Evolutionary conservation across 2,888 invertebrate genomes (phyloP).

Genomic region (Polydrusus pterygomalis): DNA sequence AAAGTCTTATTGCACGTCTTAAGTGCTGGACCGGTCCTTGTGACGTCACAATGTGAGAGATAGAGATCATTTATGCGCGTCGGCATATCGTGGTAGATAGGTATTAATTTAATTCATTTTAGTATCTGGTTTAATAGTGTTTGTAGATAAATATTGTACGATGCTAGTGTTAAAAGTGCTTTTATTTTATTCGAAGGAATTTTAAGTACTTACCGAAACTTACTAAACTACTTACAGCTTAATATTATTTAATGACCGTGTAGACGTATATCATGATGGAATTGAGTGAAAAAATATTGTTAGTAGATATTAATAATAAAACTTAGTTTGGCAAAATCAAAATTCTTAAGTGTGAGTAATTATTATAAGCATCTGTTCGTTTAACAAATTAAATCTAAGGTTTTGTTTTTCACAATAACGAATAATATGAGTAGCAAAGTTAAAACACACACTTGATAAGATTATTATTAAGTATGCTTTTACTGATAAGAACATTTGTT

Average conservation of each 20-base stretch:
- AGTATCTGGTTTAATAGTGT: no score
- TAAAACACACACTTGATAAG: slow-evolving; percentile 13
- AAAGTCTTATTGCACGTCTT: no score
- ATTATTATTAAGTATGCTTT: slow-evolving; percentile 18
- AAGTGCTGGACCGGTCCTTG: no score
- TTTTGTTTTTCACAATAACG: not conserved
- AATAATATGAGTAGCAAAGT: not conserved
- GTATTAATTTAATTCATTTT: no score
- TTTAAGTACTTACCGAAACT: slow-evolving; percentile 4
- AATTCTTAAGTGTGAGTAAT: slow-evolving; percentile 16
- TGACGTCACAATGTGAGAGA: no score
- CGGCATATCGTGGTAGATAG: no score
- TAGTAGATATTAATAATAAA: not conserved
- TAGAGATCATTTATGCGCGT: no score
- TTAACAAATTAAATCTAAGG: not conserved
- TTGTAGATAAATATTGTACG: no score
- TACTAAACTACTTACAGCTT: not conserved
- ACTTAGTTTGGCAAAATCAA: slow-evolving; percentile 1
- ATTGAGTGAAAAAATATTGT: not conserved
- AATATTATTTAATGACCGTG: not conserved
- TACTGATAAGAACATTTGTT: slow-evolving; percentile 12
- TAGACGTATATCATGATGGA: not conserved
- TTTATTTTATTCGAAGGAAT: no score
- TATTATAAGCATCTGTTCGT: not conserved
- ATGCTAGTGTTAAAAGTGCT: no score